A percentile compares a stretch with the other conserved stretches of the same genome.
These are phyloP conservation scores for Enteromius thamalakanensis DNA, from an alignment of 2,797 vertebrate species.

Conservation along the genomic window DNA sequence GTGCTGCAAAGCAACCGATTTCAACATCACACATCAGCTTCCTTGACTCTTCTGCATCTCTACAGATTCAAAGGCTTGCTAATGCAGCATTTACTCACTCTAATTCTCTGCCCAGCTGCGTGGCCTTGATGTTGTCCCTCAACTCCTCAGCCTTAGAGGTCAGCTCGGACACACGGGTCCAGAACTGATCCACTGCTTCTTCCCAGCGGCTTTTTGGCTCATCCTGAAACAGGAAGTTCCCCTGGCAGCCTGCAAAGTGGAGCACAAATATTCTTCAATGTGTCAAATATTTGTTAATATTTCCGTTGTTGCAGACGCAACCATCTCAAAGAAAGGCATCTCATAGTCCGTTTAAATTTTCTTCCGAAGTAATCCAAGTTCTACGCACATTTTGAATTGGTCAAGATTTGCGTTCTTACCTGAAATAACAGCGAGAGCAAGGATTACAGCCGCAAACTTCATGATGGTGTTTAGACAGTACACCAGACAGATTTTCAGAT, in stretches of 20 bases:
- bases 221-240: slow-evolving; percentile 52
- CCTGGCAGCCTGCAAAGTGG: slow-evolving; percentile 69
- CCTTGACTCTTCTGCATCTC: not conserved
- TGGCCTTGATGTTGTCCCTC: slow-evolving; percentile 66
- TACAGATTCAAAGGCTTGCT: not conserved
- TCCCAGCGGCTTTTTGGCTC: slow-evolving; percentile 70
- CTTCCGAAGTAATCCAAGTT: not conserved
- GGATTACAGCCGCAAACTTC: slow-evolving; percentile 71
- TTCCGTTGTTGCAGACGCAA: not conserved
- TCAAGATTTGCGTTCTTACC: slow-evolving; percentile 64
- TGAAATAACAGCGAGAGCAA: slow-evolving; percentile 73
- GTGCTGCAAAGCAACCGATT: slow-evolving; percentile 62
- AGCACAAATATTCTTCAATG: not conserved
- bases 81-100: slow-evolving; percentile 76
- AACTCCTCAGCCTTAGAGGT: slow-evolving; percentile 66
- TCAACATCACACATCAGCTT: not conserved
- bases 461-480: slow-evolving; percentile 68
- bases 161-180: slow-evolving; percentile 71
- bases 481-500: slow-evolving; percentile 33
- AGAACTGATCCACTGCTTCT: slow-evolving; percentile 68
- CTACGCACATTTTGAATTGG: not conserved
- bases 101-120: slow-evolving; percentile 77
- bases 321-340: not conserved
- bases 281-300: not conserved
- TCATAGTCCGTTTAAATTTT: not conserved